A percentile compares a stretch with the other conserved stretches of the same genome.
Conservation (phyloP, 2,113 vertebrate species). For the Tupaia chinensis region DNA sequence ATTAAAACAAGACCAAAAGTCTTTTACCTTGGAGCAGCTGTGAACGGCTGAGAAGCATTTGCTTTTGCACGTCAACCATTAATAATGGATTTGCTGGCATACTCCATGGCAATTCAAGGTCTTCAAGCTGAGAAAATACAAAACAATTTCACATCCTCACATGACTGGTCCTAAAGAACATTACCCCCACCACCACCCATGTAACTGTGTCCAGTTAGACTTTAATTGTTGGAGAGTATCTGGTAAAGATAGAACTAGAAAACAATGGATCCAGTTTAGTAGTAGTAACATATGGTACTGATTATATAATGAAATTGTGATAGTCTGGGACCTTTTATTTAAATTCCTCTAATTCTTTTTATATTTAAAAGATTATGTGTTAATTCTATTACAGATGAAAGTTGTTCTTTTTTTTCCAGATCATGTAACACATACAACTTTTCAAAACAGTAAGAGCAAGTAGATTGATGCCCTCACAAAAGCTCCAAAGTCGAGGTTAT, state of each 20-base stretch:
- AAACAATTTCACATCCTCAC: neutral
- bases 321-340: neutral
- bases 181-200: neutral
- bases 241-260: neutral
- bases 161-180: neutral
- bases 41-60: neutral
- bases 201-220: neutral
- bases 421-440: neutral
- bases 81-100: neutral
- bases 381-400: neutral
- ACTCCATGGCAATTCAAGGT: neutral
- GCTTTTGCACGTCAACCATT: neutral
- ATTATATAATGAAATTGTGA: neutral
- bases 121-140: conserved; percentile 29
- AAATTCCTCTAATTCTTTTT: neutral
- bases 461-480: neutral
- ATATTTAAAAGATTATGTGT: neutral
- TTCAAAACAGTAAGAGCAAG: neutral
- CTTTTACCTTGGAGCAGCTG: neutral
- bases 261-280: neutral
- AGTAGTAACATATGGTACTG: too few species aligned
- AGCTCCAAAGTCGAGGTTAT: neutral
- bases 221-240: neutral
- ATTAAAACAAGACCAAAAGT: neutral
- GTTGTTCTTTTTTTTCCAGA: neutral